Evolutionary conservation across 2,113 vertebrate genomes (phyloP).

Genomic region (Mustela nigripes): DNA sequence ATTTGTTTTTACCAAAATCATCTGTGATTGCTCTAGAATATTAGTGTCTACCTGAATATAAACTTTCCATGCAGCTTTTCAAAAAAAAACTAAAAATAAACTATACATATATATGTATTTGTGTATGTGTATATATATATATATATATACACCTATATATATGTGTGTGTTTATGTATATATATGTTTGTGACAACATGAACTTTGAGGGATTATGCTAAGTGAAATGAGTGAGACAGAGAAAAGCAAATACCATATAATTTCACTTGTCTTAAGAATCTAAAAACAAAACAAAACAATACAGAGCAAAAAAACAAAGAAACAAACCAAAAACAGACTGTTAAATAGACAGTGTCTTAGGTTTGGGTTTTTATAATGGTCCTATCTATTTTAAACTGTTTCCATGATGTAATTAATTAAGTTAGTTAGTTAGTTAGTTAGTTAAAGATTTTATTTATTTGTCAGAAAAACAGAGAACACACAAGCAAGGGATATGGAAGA

Average conservation of each 20-base stretch:
- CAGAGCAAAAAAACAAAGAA: background rate
- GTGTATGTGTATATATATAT: background rate
- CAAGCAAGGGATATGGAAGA: background rate
- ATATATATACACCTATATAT: too few species aligned
- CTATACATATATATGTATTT: background rate
- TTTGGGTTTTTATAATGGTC: background rate
- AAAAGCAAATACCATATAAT: background rate
- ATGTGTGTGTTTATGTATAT: too few species aligned
- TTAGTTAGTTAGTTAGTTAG: too few species aligned
- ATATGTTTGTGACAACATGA: background rate
- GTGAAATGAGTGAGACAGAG: background rate
- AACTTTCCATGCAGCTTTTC: background rate
- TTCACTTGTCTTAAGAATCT: background rate
- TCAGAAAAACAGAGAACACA: background rate
- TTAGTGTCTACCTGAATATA: background rate
- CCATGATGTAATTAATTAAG: background rate
- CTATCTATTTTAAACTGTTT: background rate
- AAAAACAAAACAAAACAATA: background rate
- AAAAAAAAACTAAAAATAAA: background rate
- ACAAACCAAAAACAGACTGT: background rate
- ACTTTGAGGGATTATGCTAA: background rate
- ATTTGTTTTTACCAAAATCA: background rate
- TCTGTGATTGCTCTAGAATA: background rate
- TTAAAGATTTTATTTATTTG: background rate
- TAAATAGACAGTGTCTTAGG: background rate